Percentiles rank a stretch among this genome's conserved stretches.
Conservation (phyloP, 35 echinoderm and acorn worm species). For the Apostichopus japonicus region DNA sequence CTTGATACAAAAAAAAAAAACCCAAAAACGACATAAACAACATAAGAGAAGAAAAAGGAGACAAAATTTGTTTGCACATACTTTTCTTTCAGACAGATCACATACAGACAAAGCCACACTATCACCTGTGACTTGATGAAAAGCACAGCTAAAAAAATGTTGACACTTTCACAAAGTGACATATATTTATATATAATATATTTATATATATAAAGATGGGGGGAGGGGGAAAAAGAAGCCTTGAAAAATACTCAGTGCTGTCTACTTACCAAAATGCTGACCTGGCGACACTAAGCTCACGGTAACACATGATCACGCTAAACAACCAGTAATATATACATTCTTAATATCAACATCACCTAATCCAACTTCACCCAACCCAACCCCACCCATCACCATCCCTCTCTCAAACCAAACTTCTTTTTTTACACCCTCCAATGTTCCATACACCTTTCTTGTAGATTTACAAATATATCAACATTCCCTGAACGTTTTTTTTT, state of each 20-base stretch:
- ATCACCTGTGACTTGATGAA: conserved; percentile 44
- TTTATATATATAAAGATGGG: conserved; percentile 38
- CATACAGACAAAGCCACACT: conserved; percentile 29
- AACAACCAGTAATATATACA: conserved; percentile 31
- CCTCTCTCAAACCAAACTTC: neutral
- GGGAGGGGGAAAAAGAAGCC: neutral
- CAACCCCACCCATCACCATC: neutral
- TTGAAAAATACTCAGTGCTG: conserved; percentile 43
- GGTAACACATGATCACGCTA: conserved; percentile 25
- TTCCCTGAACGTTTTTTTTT: neutral
- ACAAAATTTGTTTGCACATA: conserved; percentile 26
- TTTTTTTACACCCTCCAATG: neutral
- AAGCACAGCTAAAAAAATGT: conserved; percentile 50
- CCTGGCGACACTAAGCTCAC: conserved; percentile 31
- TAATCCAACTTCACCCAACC: too few species aligned
- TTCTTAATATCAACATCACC: neutral
- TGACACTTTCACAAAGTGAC: conserved; percentile 49
- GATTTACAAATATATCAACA: neutral
- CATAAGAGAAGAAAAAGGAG: neutral
- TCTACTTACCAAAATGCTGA: conserved; percentile 30
- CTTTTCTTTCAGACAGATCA: conserved; percentile 43
- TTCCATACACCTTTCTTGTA: neutral
- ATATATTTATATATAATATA: conserved; percentile 53
- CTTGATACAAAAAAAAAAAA: too few species aligned
- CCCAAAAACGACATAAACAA: neutral